Percentiles rank a stretch among this genome's conserved stretches.
Evolutionary conservation across 2,888 invertebrate species (phyloP).

Genomic region (Megamerina dolium): DNA sequence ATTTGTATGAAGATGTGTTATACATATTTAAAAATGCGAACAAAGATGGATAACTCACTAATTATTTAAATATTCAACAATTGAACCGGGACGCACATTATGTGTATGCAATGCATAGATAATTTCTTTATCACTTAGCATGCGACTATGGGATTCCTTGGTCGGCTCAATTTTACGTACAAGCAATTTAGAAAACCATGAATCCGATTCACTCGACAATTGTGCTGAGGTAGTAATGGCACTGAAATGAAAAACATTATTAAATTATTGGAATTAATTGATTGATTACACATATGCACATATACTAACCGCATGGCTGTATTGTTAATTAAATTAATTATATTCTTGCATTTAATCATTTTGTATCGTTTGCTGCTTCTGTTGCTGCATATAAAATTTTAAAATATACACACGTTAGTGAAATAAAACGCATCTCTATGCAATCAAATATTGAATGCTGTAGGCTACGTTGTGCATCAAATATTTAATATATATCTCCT

Average conservation of each 20-base stretch:
- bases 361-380: too few species aligned
- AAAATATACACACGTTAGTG: too few species aligned
- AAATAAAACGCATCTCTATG: too few species aligned
- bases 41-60: conserved; percentile 64
- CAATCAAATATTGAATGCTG: too few species aligned
- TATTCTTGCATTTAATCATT: conserved; percentile 24
- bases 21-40: conserved; percentile 1
- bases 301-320: conserved; percentile 25
- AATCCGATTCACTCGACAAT: conserved; percentile 52
- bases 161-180: conserved; percentile 90
- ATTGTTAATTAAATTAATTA: conserved; percentile 18
- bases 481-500: too few species aligned
- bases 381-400: too few species aligned
- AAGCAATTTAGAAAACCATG: conserved; percentile 83
- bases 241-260: conserved; percentile 21
- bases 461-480: too few species aligned
- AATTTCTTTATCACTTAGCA: conserved; percentile 92
- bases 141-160: conserved; percentile 92
- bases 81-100: conserved; percentile 84
- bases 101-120: conserved; percentile 95
- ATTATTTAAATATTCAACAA: conserved; percentile 79
- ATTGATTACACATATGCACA: neutral
- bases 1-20: neutral
- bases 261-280: neutral
- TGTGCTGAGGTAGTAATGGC: conserved; percentile 30